phyloP scores from a whole-genome alignment of 2,888 invertebrate genomes.

The Rhagonycha fulva region DNA sequence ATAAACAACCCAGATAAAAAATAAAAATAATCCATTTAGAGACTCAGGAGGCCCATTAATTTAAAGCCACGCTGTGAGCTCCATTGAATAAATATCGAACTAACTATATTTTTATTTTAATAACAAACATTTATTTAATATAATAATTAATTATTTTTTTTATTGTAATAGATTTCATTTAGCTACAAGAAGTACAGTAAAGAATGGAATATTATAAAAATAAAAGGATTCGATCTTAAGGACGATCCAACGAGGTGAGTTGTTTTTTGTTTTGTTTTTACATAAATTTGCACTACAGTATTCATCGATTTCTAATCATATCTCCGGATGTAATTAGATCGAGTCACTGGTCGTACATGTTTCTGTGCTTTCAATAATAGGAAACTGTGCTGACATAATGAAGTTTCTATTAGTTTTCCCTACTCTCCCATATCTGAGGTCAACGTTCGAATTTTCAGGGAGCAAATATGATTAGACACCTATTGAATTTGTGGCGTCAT shows the following conservation, averaged over 20 bases:
- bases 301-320: conserved; percentile 11
- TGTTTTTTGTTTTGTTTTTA: neutral
- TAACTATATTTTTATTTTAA: neutral
- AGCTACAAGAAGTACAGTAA: conserved; percentile 80
- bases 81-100: conserved; percentile 15
- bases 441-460: neutral
- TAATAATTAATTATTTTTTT: neutral
- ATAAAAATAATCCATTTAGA: conserved; percentile 8
- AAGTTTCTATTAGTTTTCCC: conserved; percentile 2
- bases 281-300: neutral
- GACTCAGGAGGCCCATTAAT: conserved; percentile 13
- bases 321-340: conserved; percentile 9
- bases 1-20: conserved; percentile 5
- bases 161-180: conserved; percentile 75
- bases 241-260: conserved; percentile 83
- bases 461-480: neutral
- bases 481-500: neutral
- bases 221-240: conserved; percentile 80
- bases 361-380: neutral
- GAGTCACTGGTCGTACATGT: conserved; percentile 6
- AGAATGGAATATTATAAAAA: conserved; percentile 84
- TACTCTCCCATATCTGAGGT: neutral
- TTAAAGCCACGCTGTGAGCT: conserved; percentile 13
- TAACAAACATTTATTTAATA: neutral
- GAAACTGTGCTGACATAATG: neutral